Evolutionary conservation across 1,140 invertebrate species (phyloP), one percentile per base, ranked within the genome.

Genomic region (Drosophila aff.): DNA sequence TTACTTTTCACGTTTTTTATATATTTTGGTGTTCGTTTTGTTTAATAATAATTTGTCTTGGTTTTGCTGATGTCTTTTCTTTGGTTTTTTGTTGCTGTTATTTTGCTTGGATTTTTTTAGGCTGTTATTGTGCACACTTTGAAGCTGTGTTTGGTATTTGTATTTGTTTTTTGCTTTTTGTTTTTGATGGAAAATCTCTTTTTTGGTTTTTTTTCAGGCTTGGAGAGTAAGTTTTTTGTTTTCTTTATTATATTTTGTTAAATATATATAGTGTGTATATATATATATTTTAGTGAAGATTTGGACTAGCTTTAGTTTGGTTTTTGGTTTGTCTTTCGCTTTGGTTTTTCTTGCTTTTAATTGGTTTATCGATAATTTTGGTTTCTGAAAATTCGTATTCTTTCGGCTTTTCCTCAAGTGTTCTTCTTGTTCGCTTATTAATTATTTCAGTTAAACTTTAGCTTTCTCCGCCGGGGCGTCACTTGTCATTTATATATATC

Each of bases 251-350:
- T 74, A 63, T 74, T 57, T 69, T 74, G 40, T 77, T 77, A 80
- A 87, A 71, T 80, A 67, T 80, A 75, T 68, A 68, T 77, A 55
- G 49, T 76, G 59, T 61, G 50, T 57, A 40, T 76, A 57, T 77
- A 64, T 76, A 65, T 76, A 77, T 71, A 53, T 72, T 58, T 67
- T 66, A 57, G 62, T 89, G 84, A 84, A 87, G 81, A 89, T 84
- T 87, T 87, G 84, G 84, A 87, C 84, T 87, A 87, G 84, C 78
- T 82, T 65, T 64, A 55, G 31, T 65, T 73, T 68, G 62, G 49
- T 57, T 78, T 77, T 52, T 59, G 38, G 63, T 53, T 73, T 61
- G 68, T 74, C 81, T 73, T 80, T 87, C 78, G 63, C 72, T 55
- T 61, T 75, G 52, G 33, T 52, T 57, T 81, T 83, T 67, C 64